Conservation (phyloP, 2,888 invertebrate genomes). For the Parochlus steinenii region DNA sequence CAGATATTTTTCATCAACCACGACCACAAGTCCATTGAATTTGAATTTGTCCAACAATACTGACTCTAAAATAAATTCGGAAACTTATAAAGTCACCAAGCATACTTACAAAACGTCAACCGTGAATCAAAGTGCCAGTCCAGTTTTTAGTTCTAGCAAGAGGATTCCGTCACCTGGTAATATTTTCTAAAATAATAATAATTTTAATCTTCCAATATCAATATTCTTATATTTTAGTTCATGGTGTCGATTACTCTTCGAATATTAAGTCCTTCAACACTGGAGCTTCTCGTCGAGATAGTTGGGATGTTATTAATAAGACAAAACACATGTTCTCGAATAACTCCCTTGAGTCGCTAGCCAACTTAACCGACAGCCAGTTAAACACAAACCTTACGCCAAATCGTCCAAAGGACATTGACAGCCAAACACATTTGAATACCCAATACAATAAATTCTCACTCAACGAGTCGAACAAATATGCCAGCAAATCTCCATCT, state of each 20-base stretch:
- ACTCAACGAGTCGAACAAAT: constrained; percentile 23
- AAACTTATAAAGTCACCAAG: constrained; percentile 18
- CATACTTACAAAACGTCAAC: constrained; percentile 30
- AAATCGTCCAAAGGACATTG: constrained; percentile 32
- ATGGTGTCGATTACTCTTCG: constrained; percentile 36
- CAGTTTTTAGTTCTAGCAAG: constrained; percentile 20
- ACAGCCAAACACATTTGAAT: constrained; percentile 43
- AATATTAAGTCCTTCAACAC: constrained; percentile 36
- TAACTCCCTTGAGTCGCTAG: constrained; percentile 50
- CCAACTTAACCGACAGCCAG: constrained; percentile 46
- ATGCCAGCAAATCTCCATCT: too few relatives aligned
- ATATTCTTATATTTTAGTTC: constrained; percentile 12
- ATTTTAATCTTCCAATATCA: not conserved
- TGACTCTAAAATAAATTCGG: constrained; percentile 22
- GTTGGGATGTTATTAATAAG: constrained; percentile 70
- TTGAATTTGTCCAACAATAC: constrained; percentile 18
- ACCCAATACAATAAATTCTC: constrained; percentile 40
- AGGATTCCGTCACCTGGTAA: constrained; percentile 19
- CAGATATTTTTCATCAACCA: constrained; percentile 37
- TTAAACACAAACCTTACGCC: constrained; percentile 34
- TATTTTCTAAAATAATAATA: constrained; percentile 29
- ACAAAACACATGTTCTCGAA: constrained; percentile 57
- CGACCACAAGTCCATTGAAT: constrained; percentile 32
- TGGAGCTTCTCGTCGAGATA: constrained; percentile 45
- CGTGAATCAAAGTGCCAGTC: constrained; percentile 37